Evolutionary conservation across 2,797 vertebrate species (phyloP).

Genomic region (Bradypus variegatus): DNA sequence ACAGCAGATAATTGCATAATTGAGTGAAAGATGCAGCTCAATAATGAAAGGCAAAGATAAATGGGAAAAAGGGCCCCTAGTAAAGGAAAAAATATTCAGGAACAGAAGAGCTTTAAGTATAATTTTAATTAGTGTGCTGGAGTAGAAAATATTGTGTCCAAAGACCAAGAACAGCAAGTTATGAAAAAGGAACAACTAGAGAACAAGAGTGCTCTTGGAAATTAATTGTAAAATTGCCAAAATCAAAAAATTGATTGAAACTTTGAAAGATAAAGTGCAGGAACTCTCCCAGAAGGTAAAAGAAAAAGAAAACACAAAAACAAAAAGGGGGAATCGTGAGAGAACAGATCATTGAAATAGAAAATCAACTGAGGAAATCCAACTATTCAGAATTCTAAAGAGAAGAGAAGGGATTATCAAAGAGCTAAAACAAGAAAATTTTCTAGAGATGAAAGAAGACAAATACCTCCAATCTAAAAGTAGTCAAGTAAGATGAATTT

Average conservation of each 20-base stretch:
- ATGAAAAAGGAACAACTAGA: background rate
- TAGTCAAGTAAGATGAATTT: background rate
- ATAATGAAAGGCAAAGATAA: background rate
- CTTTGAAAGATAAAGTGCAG: background rate
- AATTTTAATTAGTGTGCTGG: background rate
- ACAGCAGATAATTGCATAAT: background rate
- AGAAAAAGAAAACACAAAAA: background rate
- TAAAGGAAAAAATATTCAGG: background rate
- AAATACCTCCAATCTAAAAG: background rate
- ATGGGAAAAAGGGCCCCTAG: background rate
- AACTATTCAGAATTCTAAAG: background rate
- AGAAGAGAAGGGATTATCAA: background rate
- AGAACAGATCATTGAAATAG: background rate
- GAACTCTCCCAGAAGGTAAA: background rate
- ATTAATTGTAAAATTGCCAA: background rate
- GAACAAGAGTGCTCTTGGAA: background rate
- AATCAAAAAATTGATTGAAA: background rate
- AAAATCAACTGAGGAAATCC: background rate
- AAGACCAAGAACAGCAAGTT: background rate
- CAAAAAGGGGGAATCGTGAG: background rate
- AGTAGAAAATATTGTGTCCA: background rate
- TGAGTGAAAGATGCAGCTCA: background rate
- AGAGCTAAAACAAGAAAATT: background rate
- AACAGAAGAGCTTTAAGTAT: background rate
- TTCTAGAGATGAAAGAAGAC: background rate